Evolutionary conservation across 2,113 vertebrate species (phyloP), one percentile per base, ranked within the genome.

Genomic region (Nothobranchius furzeri): DNA sequence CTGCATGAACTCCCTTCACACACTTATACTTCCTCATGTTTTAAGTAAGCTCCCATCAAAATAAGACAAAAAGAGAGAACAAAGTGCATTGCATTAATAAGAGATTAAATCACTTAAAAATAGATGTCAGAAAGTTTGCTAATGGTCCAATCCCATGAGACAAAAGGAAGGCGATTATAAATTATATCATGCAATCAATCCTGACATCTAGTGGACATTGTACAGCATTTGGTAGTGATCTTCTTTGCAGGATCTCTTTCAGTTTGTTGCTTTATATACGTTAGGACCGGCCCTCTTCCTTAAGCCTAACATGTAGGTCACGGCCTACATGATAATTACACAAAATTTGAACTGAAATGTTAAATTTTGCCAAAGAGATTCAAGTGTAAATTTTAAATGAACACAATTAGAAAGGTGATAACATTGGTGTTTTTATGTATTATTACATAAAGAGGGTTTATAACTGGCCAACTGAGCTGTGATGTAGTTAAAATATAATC

Each of bases 201-300:
- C 80, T 90, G 88, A 85, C 90, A 87, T 75, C 90, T 90, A 84
- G 86, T 85, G 91, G 78, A 46, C 12, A 60, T 9, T 55, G 3
- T 48, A 7, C 40, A 24, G 17, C 79, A 81, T 13, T 71, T 49
- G 48, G 35, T 25, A 58, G 12, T 1, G 14, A 40, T 12, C 48
- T n/a, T 36, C 8, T 17, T 60, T 52, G 35, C 6, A 49, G 12
- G 12, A 43, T 35, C 12, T 60, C 9, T 52, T 43, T 43, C 59
- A 15, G 12, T 42, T n/a, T 43, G 20, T 59, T 49, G 68, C 50
- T 70, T 75, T 88, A 73, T 63, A 58, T 79, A 83, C 62, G 37
- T 63, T n/a, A 7, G 66, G 65, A 73, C 53, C 12, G 75, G 45
- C 47, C 40, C 65, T 52, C 61, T 71, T 85, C 24, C 61, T 43